Evolutionary conservation across 2,888 invertebrate species (phyloP), one percentile per base, ranked within the genome.

Genomic region (Vesta saturnalis): DNA sequence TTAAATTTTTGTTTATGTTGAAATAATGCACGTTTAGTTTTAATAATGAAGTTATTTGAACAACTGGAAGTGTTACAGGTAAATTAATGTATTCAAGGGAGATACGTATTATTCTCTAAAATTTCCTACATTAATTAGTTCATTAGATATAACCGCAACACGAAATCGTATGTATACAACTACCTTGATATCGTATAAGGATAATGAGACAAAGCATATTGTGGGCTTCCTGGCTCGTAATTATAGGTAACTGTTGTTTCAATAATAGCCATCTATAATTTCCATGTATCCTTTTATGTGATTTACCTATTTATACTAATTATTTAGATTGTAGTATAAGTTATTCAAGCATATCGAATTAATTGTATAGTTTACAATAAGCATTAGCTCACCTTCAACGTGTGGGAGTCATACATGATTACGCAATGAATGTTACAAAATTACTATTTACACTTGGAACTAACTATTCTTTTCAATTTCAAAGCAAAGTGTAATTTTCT

Each of bases 241-340:
- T 62, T 62, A 55, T 62, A 58, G n/a, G n/a, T n/a, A n/a, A 46
- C 57, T 58, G 58, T 58, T 52, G 22, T 62, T 62, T 18, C 22
- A 63, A 67, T 60, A 66, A 66, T 57, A 43, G 43, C 62, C 52
- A 57, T 61, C 59, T 62, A 47, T 67, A 67, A 67, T 67, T 67
- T 39, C 58, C 67, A 43, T 67, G 46, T 55, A 58, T 67, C 67
- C 67, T 61, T 61, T 66, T 66, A 55, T 47, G 66, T 66, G 49
- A 49, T 57, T 61, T 57, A 57, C 61, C 35, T 66, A 66, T 66
- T 66, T 57, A 60, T 43, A 16, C 22, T 46, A 62, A 62, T 62
- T 60, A 60, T 60, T 49, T 30, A 62, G 55, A 56, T 46, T 62
- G 46, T 56, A 35, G 21, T 56, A 56, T 23, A 56, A 56, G 43